These are phyloP conservation scores for Dunckerocampus dactyliophorus DNA, from an alignment of 2,113 vertebrate genomes.

Conservation along the genomic window DNA sequence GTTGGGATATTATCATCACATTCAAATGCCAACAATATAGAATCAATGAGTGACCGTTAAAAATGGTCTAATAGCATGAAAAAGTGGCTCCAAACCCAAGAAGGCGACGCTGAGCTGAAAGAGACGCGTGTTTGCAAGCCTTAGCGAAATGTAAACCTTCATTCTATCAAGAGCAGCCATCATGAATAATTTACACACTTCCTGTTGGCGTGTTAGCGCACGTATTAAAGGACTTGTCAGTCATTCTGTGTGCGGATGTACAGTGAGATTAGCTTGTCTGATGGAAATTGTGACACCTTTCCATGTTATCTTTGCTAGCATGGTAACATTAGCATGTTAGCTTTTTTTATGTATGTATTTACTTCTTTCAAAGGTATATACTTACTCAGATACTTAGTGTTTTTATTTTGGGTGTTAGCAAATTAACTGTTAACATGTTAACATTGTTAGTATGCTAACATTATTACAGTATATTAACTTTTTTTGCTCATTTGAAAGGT, in stretches of 20 bases:
- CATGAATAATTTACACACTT: conserved; percentile 10
- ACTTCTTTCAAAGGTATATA: no score
- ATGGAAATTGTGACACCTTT: no score
- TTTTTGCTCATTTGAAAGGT: no score
- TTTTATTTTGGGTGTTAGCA: not conserved
- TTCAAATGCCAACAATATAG: no score
- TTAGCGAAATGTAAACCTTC: conserved; percentile 7
- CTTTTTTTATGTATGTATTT: not conserved
- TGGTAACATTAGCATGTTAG: not conserved
- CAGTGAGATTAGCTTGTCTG: no score
- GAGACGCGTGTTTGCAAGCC: conserved; percentile 6
- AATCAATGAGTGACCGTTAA: no score
- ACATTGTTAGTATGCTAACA: no score
- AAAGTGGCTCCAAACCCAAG: no score
- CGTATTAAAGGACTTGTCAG: conserved; percentile 18
- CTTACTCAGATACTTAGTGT: not conserved
- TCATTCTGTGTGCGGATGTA: conserved; percentile 5
- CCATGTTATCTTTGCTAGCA: no score
- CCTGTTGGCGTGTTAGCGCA: not conserved
- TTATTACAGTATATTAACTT: no score
- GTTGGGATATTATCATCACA: no score
- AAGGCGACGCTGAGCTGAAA: not conserved
- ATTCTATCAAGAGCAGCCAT: not conserved
- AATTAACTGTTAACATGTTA: not conserved
- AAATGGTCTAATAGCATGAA: no score